Conservation (phyloP, 2,888 invertebrate species). For the Sympetrum striolatum region DNA sequence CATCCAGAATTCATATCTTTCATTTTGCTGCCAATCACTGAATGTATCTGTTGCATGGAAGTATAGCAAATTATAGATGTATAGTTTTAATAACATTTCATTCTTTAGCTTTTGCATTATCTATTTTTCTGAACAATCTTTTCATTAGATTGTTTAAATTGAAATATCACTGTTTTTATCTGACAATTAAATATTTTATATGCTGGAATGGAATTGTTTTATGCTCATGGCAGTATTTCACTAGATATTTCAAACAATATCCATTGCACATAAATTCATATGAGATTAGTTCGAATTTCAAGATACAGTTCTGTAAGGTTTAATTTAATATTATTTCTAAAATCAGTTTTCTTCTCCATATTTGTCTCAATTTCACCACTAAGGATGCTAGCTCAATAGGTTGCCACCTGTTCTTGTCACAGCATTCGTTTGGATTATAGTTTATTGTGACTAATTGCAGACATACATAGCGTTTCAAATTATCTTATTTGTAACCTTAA, state of each 20-base stretch:
- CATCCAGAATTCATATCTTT: no score
- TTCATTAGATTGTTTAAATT: not conserved
- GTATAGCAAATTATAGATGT: not conserved
- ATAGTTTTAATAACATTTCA: not conserved
- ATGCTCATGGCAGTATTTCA: not conserved
- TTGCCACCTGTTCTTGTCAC: not conserved
- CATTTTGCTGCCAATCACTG: not conserved
- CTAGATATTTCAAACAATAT: not conserved
- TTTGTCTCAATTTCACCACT: not conserved
- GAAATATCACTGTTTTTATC: not conserved
- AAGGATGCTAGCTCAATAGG: constrained; percentile 3
- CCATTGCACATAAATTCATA: not conserved
- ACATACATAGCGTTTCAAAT: not conserved
- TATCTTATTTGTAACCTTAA: no score
- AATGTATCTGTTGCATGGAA: not conserved
- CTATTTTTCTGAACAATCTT: not conserved
- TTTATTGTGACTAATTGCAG: not conserved
- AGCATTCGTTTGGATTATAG: not conserved
- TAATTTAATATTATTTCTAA: not conserved
- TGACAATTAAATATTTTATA: not conserved
- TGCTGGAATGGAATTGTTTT: not conserved
- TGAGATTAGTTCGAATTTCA: constrained; percentile 5
- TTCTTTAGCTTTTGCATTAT: not conserved
- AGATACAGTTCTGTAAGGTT: not conserved
- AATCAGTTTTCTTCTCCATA: constrained; percentile 9